Base-by-base conservation (phyloP, 2,797 vertebrate genomes). In the Rhinella marina region DNA sequence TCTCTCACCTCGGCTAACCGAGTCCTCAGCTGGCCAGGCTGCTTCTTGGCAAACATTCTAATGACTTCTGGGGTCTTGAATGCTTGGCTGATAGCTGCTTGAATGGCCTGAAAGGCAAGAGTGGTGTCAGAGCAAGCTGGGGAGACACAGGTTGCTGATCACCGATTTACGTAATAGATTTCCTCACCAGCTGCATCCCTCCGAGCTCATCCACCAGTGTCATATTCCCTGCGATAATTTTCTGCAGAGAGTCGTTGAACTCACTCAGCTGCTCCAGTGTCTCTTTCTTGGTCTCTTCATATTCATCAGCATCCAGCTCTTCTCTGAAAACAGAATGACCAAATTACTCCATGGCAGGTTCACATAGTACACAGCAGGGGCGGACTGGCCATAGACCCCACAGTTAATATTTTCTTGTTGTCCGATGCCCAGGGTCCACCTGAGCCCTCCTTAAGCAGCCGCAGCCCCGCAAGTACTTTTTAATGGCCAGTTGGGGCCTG, bases 11-110 rank as follows among this genome's bases (percentile, higher is more conserved):
- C 98, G 82, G 96, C 96, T 91, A 99, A 91, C 90, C 96, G 96
- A 78, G 96, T 98, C 92, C 97, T 96, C 90, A 99, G 91, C 90
- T 99, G 98, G 59, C 97, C 97, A 0, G 98, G 98, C 92, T 99
- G 98, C 92, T 99, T 99, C 95, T 98, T 99, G 8, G 98, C 98
- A 95, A 99, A 99, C 89, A 99, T 94, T 85, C 98, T 95, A 91
- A 99, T 99, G 86, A 99, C 98, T 92, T 99, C 98, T 0, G 98
- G 98, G 25, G 98, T 99, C 94, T 98, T 99, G 93, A 99, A 99
- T 0, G 98, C 98, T 91, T 99, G 98, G 92, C 98, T 99, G 93
- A 99, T 99, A 87, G 98, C 98, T 86, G 98, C 98, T 92, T 99
- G 98, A 90, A 97, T 99, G 41, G 98, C 98, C 98, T 99, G 90